Percentiles rank a stretch among this genome's conserved stretches.
Conservation (phyloP, 2,797 vertebrate species). For the Delichon dasypus region DNA sequence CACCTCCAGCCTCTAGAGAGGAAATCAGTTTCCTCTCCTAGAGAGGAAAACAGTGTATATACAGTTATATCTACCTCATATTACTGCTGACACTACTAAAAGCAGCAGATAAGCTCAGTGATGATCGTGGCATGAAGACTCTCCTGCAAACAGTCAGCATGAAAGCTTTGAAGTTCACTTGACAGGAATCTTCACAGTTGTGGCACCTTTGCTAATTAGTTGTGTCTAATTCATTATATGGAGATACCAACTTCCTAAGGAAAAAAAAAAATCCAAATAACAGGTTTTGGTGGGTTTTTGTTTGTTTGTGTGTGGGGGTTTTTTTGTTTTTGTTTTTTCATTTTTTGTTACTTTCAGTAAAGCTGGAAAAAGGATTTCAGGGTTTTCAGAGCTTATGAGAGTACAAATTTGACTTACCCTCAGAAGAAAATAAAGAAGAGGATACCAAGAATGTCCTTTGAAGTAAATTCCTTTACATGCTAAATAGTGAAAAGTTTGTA, state of each 20-base stretch:
- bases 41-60: neutral
- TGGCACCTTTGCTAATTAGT: slow-evolving; percentile 34
- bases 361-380: neutral
- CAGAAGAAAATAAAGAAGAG: neutral
- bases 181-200: slow-evolving; percentile 41
- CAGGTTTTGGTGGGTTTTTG: no score
- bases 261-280: no score
- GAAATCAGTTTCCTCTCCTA: neutral
- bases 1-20: neutral
- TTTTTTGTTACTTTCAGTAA: neutral
- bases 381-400: neutral
- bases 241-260: slow-evolving; percentile 36
- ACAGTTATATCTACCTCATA: neutral
- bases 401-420: neutral
- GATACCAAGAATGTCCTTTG: neutral
- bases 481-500: neutral
- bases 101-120: neutral
- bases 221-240: slow-evolving; percentile 51
- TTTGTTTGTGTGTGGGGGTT: no score
- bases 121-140: neutral
- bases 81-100: neutral
- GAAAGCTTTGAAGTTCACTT: slow-evolving; percentile 59
- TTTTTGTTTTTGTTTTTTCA: neutral
- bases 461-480: neutral
- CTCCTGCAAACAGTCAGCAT: slow-evolving; percentile 2